Evolutionary conservation across 2,113 vertebrate genomes (phyloP), one percentile per base, ranked within the genome.

Genomic region (Tricholaema leucomelas): DNA sequence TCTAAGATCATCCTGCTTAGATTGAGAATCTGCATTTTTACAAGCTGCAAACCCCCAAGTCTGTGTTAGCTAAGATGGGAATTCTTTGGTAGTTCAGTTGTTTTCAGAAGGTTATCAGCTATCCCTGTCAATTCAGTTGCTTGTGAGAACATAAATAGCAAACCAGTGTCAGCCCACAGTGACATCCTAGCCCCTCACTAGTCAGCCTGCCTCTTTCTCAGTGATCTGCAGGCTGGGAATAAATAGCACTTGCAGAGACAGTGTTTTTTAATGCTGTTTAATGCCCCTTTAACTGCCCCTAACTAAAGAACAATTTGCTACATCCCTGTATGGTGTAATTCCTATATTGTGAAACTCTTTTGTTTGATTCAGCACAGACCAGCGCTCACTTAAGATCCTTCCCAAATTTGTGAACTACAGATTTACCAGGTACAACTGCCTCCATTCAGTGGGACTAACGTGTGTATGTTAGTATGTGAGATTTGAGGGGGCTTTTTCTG

Each of bases 381-480:
- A 86, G 15, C 27, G n/a, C 76, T 35, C 20, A 3, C 13, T 91
- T 86, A 59, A 66, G 48, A 44, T 74, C 50, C 50, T 56, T 79
- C 77, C 75, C 76, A 72, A 48, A 79, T 74, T 87, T 58, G 48
- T 25, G 16, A 67, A 36, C 42, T 69, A 64, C 89, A 93, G 90
- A 91, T 92, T 97, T 92, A 94, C 93, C 84, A 94, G 92, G 88
- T 95, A 63, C 91, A 96, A 46, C 91, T 85, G 18, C 54, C 58
- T 59, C 60, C 40, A 2, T 89, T 91, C 78, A 79, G 25, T 81
- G 59, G 77, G 50, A 50, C 35, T 36, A 27, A 42, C 24, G 2
- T 35, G 33, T 94, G 31, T 88, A 35, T 63, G 61, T 82, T 72
- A 79, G 31, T 88, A 35, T 63, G 61, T 82, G 75, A 79, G n/a